Base-by-base conservation (phyloP, 2,888 invertebrate genomes). In the Chironomus tentans region DNA sequence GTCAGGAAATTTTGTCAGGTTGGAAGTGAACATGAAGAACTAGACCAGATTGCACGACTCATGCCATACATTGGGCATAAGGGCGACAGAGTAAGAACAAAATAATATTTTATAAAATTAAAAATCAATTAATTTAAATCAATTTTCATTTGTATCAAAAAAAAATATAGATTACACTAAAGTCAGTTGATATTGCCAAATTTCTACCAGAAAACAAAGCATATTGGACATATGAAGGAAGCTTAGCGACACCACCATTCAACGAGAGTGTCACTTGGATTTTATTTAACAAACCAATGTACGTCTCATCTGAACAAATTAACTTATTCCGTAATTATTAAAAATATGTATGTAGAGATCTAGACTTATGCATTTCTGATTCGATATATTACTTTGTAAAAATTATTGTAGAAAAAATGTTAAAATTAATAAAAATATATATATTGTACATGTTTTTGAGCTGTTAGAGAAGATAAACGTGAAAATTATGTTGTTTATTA, bases 211-310 rank as follows among this genome's bases (percentile, higher is more conserved):
- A 88, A 84, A 87, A 87, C 80, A 86, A 86, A 77, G 89, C 91
- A 47, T 97, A 95, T 84, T 97, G 95, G 94, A 97, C 96, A 1
- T 97, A 97, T 83, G 90, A 91, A 77, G 97, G 97, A 46, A 28
- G 13, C 0, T 85, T 97, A 79, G 97, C 97, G 75, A 97, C 97
- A 0, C 97, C 97, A 5, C 97, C 97, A 21, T 94, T 92, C 85
- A 92, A 91, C 3, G 97, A 97, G 84, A 94, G 93, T 79, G 97
- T 97, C 78, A 93, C 92, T 78, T 97, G 97, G 97, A 93, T 97
- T 79, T 89, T 97, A 4, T 95, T 97, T 84, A 92, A 94, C 81
- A 90, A 94, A 76, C 92, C 93, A 50, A 89, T 96, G 73, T 89
- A 93, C 85, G 91, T 96, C 21, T 95, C 96, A 3, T 89, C 90